Evolutionary conservation across 2,113 vertebrate genomes (phyloP).

Genomic region (Anas platyrhynchos): DNA sequence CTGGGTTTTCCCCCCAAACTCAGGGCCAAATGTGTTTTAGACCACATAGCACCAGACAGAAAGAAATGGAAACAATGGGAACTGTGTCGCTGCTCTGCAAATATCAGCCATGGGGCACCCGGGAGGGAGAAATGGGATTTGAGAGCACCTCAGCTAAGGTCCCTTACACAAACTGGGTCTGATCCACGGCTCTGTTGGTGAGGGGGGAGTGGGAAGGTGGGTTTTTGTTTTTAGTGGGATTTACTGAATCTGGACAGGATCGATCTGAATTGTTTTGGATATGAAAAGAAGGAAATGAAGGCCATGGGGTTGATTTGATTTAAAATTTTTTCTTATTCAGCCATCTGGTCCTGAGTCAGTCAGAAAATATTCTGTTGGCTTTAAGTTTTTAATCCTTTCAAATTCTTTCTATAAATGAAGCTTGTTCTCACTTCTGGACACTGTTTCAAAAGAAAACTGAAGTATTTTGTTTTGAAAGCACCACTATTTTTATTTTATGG

Average conservation of each 20-base stretch:
- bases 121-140: background rate
- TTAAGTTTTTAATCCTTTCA: background rate
- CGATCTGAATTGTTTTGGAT: background rate
- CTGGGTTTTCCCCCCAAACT: background rate
- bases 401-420: background rate
- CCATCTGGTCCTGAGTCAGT: conserved; percentile 39
- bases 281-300: background rate
- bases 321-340: background rate
- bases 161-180: fast-evolving
- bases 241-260: background rate
- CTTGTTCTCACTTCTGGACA: background rate
- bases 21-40: fast-evolving
- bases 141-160: background rate
- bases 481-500: background rate
- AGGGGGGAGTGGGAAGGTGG: fast-evolving
- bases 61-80: background rate
- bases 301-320: background rate
- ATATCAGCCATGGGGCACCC: too few relatives aligned
- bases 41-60: fast-evolving
- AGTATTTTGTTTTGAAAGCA: conserved; percentile 5
- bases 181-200: fast-evolving
- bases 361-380: conserved; percentile 22
- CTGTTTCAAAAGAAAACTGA: background rate
- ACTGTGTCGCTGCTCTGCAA: fast-evolving
- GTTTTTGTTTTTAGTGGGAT: background rate